A percentile compares a stretch with the other conserved stretches of the same genome.
Evolutionary conservation across 2,113 vertebrate species (phyloP).

Genomic region (Microtus oregoni): DNA sequence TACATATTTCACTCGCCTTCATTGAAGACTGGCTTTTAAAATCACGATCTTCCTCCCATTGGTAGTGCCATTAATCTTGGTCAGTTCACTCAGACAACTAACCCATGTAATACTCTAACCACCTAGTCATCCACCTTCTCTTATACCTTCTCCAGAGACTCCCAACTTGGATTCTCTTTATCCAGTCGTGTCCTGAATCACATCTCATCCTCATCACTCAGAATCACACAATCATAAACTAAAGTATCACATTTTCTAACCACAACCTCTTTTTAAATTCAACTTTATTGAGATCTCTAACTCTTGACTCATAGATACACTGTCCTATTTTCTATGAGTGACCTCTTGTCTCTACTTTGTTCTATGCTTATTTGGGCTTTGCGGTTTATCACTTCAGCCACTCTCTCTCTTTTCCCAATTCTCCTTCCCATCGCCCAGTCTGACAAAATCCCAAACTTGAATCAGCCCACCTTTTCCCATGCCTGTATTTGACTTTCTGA

Average conservation of each 20-base stretch:
- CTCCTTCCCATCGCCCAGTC: neutral
- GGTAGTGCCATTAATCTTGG: neutral
- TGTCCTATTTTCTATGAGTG: neutral
- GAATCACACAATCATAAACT: conserved; percentile 38
- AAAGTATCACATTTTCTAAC: neutral
- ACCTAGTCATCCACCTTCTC: neutral
- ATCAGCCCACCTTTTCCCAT: neutral
- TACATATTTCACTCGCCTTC: neutral
- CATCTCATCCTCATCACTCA: neutral
- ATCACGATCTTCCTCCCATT: neutral
- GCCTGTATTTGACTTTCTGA: conserved; percentile 39
- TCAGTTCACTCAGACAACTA: neutral
- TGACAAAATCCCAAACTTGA: neutral
- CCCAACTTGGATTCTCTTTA: neutral
- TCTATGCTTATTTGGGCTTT: conserved; percentile 42
- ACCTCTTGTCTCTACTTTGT: neutral
- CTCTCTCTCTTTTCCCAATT: neutral
- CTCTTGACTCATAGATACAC: neutral
- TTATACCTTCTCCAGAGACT: neutral
- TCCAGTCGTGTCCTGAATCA: neutral
- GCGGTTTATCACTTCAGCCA: conserved; percentile 34
- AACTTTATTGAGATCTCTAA: neutral
- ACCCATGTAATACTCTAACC: conserved; percentile 1
- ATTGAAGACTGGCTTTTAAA: neutral
- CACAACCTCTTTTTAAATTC: neutral